These are phyloP conservation scores for Lepidochrysops patricia DNA, from an alignment of 2,888 invertebrate genomes.

Conservation along the genomic window DNA sequence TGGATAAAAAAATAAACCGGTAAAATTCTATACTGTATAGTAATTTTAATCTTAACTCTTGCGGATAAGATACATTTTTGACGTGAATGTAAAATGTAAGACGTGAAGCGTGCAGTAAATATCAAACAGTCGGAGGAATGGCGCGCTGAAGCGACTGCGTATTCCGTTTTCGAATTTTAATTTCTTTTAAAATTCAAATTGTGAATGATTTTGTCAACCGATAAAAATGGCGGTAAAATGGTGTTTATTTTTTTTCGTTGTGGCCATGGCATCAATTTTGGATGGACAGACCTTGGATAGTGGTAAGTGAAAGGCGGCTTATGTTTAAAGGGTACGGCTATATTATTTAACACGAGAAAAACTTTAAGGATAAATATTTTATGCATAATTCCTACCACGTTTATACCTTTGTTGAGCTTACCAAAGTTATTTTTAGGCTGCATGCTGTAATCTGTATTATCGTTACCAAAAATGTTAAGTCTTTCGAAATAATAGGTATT, in stretches of 20 bases:
- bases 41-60: slow-evolving; percentile 1
- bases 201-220: background rate
- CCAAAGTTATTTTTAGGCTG: too few relatives aligned
- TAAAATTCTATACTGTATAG: slow-evolving; percentile 13
- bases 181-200: slow-evolving; percentile 21
- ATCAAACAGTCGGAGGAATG: slow-evolving; percentile 40
- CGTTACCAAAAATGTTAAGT: too few relatives aligned
- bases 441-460: too few relatives aligned
- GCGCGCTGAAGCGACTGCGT: slow-evolving; percentile 33
- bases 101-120: slow-evolving; percentile 37
- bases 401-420: background rate
- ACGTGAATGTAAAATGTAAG: slow-evolving; percentile 23
- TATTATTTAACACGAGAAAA: background rate
- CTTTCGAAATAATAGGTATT: too few relatives aligned
- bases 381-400: background rate
- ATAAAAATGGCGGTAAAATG: slow-evolving; percentile 38
- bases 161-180: slow-evolving; percentile 32
- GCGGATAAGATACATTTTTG: slow-evolving; percentile 21
- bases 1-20: slow-evolving; percentile 29
- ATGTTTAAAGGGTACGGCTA: background rate
- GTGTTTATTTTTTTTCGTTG: slow-evolving; percentile 37
- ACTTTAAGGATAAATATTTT: background rate
- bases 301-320: slow-evolving; percentile 62
- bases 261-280: slow-evolving; percentile 39
- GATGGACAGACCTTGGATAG: slow-evolving; percentile 55